Evolutionary conservation across 2,888 invertebrate species (phyloP), one percentile per base, ranked within the genome.

Genomic region (Aspidiotus destructor): DNA sequence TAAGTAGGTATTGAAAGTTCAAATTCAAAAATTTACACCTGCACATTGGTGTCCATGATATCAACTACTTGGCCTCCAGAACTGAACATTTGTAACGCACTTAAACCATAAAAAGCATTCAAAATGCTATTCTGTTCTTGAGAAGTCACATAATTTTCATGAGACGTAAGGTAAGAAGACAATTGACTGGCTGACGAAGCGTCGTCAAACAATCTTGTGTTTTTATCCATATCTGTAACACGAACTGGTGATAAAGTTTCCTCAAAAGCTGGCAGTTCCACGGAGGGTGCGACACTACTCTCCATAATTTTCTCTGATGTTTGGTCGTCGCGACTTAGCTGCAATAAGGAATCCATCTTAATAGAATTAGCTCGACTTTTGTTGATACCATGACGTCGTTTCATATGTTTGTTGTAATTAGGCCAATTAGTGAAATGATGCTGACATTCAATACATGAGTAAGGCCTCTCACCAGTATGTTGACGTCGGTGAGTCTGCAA

Each of bases 351-450:
- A n/a, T 69, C 69, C 5, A 17, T 55, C 48, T 72, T 71, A 57
- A 65, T 67, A 17, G 73, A 58, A 1, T 71, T 68, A 13, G 71
- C 65, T 28, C 72, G 70, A 65, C 73, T 73, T 1, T 73, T 73
- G 63, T 74, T 73, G 65, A 73, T 72, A n/a, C 73, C 73, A 71
- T 88, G 88, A 41, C 87, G 79, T 41, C 88, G 78, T 77, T 87
- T 88, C 86, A 88, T 87, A 75, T 89, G 89, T 73, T 89, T 89
- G 74, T 88, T 88, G 74, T 87, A 88, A 77, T 89, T 89, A 0
- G 88, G 87, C 88, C 88, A 88, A 75, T 89, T 88, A 0, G 88
- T 87, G 73, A 89, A 89, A 74, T 87, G 83, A 75, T 84, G 84
- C 68, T 85, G 84, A 74, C 89, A 89, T 71, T 85, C 83, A 48